These are phyloP conservation scores for Theonella swinhoei DNA, from an alignment of 37 sponge, comb jelly and placozoan species.

Conservation along the genomic window DNA sequence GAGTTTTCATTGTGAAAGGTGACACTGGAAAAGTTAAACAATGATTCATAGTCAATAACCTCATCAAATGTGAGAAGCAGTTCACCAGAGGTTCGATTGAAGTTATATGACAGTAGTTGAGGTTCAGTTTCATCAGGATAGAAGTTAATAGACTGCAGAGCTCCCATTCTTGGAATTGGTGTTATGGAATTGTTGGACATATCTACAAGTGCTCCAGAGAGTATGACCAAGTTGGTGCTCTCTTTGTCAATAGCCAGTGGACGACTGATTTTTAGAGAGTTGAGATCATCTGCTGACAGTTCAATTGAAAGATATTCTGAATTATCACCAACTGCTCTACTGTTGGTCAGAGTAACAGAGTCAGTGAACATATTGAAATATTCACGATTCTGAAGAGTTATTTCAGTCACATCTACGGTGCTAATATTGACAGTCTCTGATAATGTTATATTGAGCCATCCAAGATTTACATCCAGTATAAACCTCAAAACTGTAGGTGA, in stretches of 20 bases:
- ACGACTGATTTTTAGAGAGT: conserved; percentile 75
- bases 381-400: conserved; percentile 73
- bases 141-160: conserved; percentile 44
- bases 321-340: conserved; percentile 5
- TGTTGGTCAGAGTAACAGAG: conserved; percentile 26
- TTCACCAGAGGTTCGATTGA: conserved; percentile 75
- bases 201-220: conserved; percentile 33
- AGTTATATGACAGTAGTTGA: conserved; percentile 64
- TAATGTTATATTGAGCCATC: conserved; percentile 74
- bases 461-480: conserved; percentile 66
- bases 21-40: conserved; percentile 75
- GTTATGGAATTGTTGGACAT: conserved; percentile 51
- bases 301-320: conserved; percentile 44
- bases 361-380: conserved; percentile 26
- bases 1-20: conserved; percentile 56
- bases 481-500: conserved; percentile 62
- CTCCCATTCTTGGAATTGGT: conserved; percentile 13
- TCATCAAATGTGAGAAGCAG: conserved; percentile 84
- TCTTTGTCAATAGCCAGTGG: conserved; percentile 69
- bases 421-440: conserved; percentile 70
- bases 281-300: conserved; percentile 81
- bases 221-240: conserved; percentile 59
- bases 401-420: conserved; percentile 33
- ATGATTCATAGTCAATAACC: conserved; percentile 68
- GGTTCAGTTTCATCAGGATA: conserved; percentile 69